phyloP scores from a whole-genome alignment of 2,113 vertebrate species.

The Myotis brandtii region DNA sequence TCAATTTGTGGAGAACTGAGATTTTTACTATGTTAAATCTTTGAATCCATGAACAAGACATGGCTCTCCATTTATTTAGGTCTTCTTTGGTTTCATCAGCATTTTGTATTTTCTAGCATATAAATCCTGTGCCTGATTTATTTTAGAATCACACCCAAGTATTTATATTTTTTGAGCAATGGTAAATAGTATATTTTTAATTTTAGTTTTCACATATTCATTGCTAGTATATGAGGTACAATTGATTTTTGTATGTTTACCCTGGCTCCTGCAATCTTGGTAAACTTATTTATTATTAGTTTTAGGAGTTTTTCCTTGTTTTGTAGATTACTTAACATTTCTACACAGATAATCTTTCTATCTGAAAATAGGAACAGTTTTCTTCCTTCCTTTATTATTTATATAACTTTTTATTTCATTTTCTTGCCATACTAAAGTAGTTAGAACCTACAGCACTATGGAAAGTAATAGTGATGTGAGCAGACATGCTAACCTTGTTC shows the following conservation, averaged over 20 bases:
- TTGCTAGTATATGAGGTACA: neutral
- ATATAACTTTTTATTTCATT: neutral
- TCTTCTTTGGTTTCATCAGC: neutral
- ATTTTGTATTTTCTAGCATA: slow-evolving; percentile 21
- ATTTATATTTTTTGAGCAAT: neutral
- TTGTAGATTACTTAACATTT: neutral
- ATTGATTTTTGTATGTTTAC: neutral
- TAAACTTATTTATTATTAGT: neutral
- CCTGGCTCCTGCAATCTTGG: neutral
- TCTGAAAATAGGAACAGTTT: neutral
- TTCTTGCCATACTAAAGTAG: neutral
- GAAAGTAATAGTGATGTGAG: neutral
- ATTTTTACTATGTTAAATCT: neutral
- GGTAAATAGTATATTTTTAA: neutral
- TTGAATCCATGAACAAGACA: neutral
- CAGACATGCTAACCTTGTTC: neutral
- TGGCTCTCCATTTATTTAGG: neutral
- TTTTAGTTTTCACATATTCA: neutral
- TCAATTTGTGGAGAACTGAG: neutral
- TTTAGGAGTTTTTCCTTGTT: neutral
- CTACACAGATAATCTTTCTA: neutral
- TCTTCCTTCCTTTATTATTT: neutral
- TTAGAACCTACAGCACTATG: neutral
- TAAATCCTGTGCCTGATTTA: neutral
- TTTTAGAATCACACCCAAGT: neutral